These are phyloP conservation scores for Odontamblyopus rebecca DNA, from an alignment of 2,797 vertebrate genomes.

Conservation along the genomic window DNA sequence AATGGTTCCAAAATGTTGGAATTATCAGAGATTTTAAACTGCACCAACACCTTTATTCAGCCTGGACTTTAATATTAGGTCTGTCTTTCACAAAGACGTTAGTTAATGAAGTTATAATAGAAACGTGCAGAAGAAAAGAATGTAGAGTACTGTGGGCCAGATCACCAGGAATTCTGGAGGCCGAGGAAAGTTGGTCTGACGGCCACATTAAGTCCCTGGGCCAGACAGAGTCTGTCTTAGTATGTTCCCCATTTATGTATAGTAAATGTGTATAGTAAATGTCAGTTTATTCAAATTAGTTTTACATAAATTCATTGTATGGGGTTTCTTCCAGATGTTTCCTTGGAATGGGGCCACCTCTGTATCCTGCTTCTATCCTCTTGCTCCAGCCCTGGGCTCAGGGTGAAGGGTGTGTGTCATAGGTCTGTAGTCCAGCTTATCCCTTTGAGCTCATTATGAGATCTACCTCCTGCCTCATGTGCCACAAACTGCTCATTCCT, in stretches of 20 bases:
- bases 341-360: slow-evolving; percentile 45
- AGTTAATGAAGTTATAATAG: too few species aligned
- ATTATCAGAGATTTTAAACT: too few species aligned
- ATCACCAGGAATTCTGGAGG: too few species aligned
- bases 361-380: neutral
- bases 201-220: too few species aligned
- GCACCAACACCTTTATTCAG: neutral
- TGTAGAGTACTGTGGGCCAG: too few species aligned
- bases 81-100: neutral
- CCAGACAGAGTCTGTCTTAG: too few species aligned
- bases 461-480: slow-evolving; percentile 53
- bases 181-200: too few species aligned
- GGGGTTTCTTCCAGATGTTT: slow-evolving; percentile 50
- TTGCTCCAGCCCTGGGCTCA: slow-evolving; percentile 29
- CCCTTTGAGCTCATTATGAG: slow-evolving; percentile 72
- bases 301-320: neutral
- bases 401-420: slow-evolving; percentile 51
- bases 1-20: too few species aligned
- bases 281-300: neutral
- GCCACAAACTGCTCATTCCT: slow-evolving; percentile 25
- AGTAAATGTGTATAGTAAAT: neutral
- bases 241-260: too few species aligned
- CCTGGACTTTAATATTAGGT: neutral
- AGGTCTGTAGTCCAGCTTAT: slow-evolving; percentile 57
- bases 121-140: too few species aligned